These are phyloP conservation scores for Tanypteryx hageni DNA, from an alignment of 2,888 invertebrate genomes.

Conservation along the genomic window DNA sequence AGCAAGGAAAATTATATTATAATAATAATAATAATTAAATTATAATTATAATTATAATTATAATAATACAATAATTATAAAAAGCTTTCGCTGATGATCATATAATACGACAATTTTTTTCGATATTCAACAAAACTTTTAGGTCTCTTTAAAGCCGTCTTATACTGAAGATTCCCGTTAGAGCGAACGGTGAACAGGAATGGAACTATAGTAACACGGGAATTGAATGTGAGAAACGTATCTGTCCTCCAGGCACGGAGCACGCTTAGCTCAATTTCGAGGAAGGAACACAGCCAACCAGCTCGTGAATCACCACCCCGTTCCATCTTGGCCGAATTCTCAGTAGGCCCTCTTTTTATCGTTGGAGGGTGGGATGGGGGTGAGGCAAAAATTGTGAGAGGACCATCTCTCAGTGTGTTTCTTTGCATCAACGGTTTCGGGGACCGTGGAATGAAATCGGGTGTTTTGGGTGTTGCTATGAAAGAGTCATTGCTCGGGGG, in stretches of 20 bases:
- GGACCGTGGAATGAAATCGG: not conserved
- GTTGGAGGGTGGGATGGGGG: not conserved
- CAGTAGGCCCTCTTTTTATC: not conserved
- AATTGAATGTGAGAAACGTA: not conserved
- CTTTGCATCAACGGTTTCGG: not conserved
- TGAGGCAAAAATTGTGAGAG: not conserved
- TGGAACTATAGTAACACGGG: not conserved
- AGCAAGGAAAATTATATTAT: too few relatives aligned
- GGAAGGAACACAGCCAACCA: not conserved
- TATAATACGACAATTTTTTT: too few relatives aligned
- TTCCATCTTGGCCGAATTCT: slow-evolving; percentile 11
- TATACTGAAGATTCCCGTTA: too few relatives aligned
- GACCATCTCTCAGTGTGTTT: not conserved
- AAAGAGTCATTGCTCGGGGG: not conserved
- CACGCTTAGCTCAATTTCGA: not conserved
- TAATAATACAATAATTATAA: too few relatives aligned
- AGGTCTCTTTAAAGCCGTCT: too few relatives aligned
- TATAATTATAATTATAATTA: too few relatives aligned
- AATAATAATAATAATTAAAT: too few relatives aligned
- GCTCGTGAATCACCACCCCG: not conserved
- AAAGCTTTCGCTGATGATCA: too few relatives aligned
- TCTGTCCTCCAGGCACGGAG: slow-evolving; percentile 19
- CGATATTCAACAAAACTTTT: too few relatives aligned
- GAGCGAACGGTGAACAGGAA: not conserved
- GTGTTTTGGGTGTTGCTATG: not conserved